Conservation (phyloP, 2,113 vertebrate species). For the Rhadina sibilatrix region DNA sequence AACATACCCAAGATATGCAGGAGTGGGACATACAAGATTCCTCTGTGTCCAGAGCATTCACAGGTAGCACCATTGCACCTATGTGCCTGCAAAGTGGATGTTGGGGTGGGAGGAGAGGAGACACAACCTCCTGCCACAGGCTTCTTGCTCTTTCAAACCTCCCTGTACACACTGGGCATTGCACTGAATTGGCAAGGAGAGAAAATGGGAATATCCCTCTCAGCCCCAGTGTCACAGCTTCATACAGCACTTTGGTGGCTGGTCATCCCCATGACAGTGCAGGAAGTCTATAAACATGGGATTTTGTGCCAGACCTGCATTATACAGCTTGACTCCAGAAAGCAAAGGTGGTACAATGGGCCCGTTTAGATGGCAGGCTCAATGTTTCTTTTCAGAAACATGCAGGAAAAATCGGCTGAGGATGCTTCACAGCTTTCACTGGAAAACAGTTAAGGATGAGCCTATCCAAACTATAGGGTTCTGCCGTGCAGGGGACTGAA, state of each 20-base stretch:
- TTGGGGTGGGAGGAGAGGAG: neutral
- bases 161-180: neutral
- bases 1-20: neutral
- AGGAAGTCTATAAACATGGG: neutral
- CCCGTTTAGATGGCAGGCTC: neutral
- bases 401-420: neutral
- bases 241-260: neutral
- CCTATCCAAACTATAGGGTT: neutral
- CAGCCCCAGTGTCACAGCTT: neutral
- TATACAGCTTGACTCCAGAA: neutral
- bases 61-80: neutral
- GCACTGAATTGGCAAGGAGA: neutral
- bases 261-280: accelerated
- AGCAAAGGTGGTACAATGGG: neutral
- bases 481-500: neutral
- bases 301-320: neutral
- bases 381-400: neutral
- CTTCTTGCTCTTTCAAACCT: neutral
- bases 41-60: neutral
- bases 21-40: neutral
- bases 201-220: neutral
- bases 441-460: neutral
- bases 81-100: neutral
- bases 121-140: neutral
- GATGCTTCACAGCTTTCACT: neutral